Conservation (phyloP, 1,140 invertebrate genomes). For the Paralvinella palmiformis region DNA sequence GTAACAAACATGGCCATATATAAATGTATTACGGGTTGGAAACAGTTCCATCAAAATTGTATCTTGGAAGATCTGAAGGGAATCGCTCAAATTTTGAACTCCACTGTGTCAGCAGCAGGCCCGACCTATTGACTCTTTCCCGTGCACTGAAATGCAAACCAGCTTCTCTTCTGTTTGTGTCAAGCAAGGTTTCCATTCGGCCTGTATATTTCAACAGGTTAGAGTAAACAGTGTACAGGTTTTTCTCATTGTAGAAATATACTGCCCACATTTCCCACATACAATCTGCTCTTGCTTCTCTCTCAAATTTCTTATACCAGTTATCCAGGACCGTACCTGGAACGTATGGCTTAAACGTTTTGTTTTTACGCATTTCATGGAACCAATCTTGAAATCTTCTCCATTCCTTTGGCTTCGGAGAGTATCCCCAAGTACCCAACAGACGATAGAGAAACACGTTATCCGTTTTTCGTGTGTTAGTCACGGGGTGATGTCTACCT, state of each 20-base stretch:
- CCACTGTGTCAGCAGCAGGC: background rate
- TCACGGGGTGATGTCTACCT: background rate
- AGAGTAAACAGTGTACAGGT: background rate
- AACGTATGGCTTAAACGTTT: background rate
- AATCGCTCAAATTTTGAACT: background rate
- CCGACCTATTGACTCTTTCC: background rate
- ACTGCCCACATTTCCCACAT: constrained; percentile 13
- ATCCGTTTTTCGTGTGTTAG: too few species aligned
- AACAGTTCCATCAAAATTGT: constrained; percentile 5
- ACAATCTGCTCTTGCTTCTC: background rate
- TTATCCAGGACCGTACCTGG: background rate
- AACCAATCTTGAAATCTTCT: constrained; percentile 5
- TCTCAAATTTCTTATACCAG: constrained; percentile 11
- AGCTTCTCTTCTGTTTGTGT: constrained; percentile 1
- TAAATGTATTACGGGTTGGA: too few species aligned
- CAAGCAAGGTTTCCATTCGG: background rate
- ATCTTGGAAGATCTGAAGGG: background rate
- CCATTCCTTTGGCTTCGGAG: background rate
- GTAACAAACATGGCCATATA: too few species aligned
- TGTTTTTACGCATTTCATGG: background rate
- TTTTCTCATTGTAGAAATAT: background rate
- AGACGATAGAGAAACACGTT: constrained; percentile 16
- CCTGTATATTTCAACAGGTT: background rate
- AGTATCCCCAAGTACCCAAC: constrained; percentile 19
- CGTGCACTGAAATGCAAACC: background rate